Conservation (phyloP, 2,113 vertebrate genomes). For the Pluvianellus socialis region DNA sequence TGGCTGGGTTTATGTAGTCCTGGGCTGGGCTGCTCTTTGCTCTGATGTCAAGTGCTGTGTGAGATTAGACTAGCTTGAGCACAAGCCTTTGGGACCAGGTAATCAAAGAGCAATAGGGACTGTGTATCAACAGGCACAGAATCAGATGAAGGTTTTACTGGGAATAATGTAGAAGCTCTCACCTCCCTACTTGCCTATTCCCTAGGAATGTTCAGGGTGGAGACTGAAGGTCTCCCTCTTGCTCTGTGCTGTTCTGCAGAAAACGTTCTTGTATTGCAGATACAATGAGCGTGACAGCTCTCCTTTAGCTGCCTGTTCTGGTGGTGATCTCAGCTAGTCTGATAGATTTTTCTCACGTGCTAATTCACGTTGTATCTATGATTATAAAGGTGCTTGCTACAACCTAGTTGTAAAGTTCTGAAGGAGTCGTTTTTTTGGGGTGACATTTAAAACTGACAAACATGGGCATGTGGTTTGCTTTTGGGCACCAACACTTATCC, state of each 20-base stretch:
- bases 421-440: neutral
- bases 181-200: neutral
- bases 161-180: neutral
- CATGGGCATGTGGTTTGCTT: rapidly evolving
- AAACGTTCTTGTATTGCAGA: neutral
- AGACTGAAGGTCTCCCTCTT: neutral
- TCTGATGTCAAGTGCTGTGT: neutral
- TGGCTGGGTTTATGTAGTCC: neutral
- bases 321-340: neutral
- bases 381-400: neutral
- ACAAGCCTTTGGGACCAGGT: neutral
- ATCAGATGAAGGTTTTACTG: neutral
- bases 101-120: neutral
- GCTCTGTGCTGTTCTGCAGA: neutral
- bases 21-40: neutral
- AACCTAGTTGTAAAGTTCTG: neutral
- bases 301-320: neutral
- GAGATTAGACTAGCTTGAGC: rapidly evolving
- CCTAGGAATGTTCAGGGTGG: neutral
- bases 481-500: neutral
- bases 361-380: neutral
- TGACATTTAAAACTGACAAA: neutral
- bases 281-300: neutral
- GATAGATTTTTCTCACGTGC: neutral
- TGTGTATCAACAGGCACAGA: neutral